Percentiles rank a stretch among this genome's conserved stretches.
Evolutionary conservation across 2,888 invertebrate genomes (phyloP).

Genomic region (Anthoptus insignis): DNA sequence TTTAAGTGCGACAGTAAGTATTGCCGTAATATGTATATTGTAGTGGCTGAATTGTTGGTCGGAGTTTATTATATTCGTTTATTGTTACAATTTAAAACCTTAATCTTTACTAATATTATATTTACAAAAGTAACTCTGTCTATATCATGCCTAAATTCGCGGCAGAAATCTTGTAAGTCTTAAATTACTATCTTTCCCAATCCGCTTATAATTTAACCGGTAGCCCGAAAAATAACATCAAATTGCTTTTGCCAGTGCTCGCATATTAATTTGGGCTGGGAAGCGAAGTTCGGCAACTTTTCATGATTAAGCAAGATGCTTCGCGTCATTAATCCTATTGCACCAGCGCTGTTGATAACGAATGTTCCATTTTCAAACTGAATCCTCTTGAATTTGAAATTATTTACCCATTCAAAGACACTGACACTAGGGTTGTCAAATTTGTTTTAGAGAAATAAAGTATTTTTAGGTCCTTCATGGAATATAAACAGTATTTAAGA

Average conservation of each 20-base stretch:
- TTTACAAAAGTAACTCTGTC: too few species aligned
- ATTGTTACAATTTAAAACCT: too few species aligned
- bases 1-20: too few species aligned
- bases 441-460: too few species aligned
- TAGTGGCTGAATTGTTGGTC: too few species aligned
- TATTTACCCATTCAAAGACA: slow-evolving; percentile 21
- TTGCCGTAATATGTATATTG: too few species aligned
- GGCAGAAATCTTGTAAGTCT: too few species aligned
- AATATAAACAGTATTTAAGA: too few species aligned
- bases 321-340: not conserved
- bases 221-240: not conserved
- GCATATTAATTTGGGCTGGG: not conserved
- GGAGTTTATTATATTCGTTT: too few species aligned
- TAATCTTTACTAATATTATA: too few species aligned
- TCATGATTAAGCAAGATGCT: slow-evolving; percentile 5
- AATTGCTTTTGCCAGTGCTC: not conserved
- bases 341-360: not conserved
- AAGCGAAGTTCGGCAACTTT: not conserved
- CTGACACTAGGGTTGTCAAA: too few species aligned
- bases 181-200: not conserved
- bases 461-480: too few species aligned
- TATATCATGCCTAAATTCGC: not conserved
- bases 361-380: slow-evolving; percentile 21
- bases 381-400: slow-evolving; percentile 20
- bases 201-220: not conserved